Evolutionary conservation across 2,113 vertebrate genomes (phyloP).

Genomic region (Phyllostomus hastatus): DNA sequence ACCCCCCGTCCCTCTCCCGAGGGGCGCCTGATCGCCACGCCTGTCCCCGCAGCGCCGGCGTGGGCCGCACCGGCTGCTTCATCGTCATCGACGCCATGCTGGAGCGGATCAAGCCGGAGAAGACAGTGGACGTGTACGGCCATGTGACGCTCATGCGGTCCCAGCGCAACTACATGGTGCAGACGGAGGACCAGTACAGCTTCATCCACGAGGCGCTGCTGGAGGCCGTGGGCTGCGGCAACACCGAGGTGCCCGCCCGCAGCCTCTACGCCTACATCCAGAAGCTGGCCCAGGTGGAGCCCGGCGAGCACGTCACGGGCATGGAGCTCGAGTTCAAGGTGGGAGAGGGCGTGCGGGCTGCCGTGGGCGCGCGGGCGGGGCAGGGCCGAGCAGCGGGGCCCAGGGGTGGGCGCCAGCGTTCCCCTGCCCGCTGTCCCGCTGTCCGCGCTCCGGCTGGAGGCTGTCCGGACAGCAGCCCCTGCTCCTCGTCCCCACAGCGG

Average conservation of each 20-base stretch:
- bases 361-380: fast-evolving
- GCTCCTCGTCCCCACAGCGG: slow-evolving; percentile 80
- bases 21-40: fast-evolving
- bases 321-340: slow-evolving; percentile 99
- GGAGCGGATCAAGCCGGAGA: slow-evolving; percentile 96
- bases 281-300: slow-evolving; percentile 94
- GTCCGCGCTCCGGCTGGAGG: fast-evolving
- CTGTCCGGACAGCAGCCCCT: fast-evolving
- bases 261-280: slow-evolving; percentile 98
- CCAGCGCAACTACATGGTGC: slow-evolving; percentile 99
- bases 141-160: slow-evolving; percentile 98
- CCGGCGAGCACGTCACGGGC: slow-evolving; percentile 94
- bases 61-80: slow-evolving; percentile 96
- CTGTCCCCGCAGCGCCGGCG: slow-evolving; percentile 87
- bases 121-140: slow-evolving; percentile 97
- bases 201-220: slow-evolving; percentile 98
- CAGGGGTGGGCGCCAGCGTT: background rate
- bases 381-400: fast-evolving
- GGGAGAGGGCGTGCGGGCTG: fast-evolving
- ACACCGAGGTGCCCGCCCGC: slow-evolving; percentile 95
- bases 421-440: fast-evolving
- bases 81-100: slow-evolving; percentile 99
- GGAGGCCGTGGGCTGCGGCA: slow-evolving; percentile 96
- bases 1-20: fast-evolving
- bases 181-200: slow-evolving; percentile 99